phyloP scores from a whole-genome alignment of 2,113 vertebrate species.

The Chitala chitala region DNA sequence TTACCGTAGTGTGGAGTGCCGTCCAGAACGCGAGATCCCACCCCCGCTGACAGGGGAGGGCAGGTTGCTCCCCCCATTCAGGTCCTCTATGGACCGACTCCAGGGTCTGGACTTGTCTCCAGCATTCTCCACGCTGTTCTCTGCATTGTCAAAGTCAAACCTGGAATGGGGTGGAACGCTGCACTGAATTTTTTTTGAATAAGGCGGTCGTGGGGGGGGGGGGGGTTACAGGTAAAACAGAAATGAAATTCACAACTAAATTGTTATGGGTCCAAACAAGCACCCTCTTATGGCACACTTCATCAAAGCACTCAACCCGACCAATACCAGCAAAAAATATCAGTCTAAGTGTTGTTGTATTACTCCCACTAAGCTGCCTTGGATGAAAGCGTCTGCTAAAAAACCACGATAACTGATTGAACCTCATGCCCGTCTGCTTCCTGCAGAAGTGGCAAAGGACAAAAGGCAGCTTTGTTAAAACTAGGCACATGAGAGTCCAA shows the following conservation, averaged over 20 bases:
- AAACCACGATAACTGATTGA: not conserved
- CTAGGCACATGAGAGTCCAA: not conserved
- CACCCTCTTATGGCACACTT: too few relatives aligned
- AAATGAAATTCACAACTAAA: too few relatives aligned
- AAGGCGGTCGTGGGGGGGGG: too few relatives aligned
- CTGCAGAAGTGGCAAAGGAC: not conserved
- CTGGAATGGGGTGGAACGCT: conserved; percentile 44
- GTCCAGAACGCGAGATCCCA: conserved; percentile 70
- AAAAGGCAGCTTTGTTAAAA: not conserved
- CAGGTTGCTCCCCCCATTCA: conserved; percentile 85
- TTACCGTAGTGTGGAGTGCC: conserved; percentile 75
- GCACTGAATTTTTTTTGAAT: not conserved
- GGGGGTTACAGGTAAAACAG: too few relatives aligned
- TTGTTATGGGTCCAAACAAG: too few relatives aligned
- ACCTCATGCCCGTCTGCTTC: not conserved
- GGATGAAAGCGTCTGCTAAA: not conserved
- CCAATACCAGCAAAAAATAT: too few relatives aligned
- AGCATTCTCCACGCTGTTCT: conserved; percentile 72
- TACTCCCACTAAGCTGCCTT: not conserved
- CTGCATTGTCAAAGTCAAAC: conserved; percentile 86
- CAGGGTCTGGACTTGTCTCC: conserved; percentile 87
- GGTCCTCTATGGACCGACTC: conserved; percentile 95
- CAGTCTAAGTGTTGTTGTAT: too few relatives aligned
- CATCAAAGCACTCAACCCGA: too few relatives aligned
- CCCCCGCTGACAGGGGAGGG: conserved; percentile 79